Base-by-base conservation (phyloP, 2,113 vertebrate genomes). In the Symphodus melops region DNA sequence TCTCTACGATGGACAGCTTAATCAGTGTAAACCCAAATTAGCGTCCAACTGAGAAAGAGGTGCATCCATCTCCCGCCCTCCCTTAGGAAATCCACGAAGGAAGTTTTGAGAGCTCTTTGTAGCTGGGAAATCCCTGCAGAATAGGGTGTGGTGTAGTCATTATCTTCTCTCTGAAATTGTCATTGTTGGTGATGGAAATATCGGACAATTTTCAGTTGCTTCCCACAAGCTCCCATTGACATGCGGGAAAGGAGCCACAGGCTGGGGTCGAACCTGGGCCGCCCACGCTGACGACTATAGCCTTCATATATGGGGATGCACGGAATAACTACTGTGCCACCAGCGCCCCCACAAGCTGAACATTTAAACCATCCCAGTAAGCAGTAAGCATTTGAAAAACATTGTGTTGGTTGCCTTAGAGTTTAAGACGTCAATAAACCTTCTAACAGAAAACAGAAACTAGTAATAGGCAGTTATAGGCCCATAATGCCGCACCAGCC, bases 11-110 rank as follows among this genome's bases (percentile, higher is more conserved):
- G 82, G 89, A 92, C 92, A 88, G 82, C 87, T 90, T 92, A 88
- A 93, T 91, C 89, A 87, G 88, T 84, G 82, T 72, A 85, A 90
- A 5, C 77, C 86, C 77, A 90, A 91, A 92, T 90, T 88, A 92
- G 86, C 21, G 53, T 80, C 77, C 79, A 64, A 82, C 58, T 60
- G 71, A 64, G 76, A 73, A 60, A 67, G 68, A 75, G 57, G 49
- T 56, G 62, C 74, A 75, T 79, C 78, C 73, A 44, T 74, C 66
- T 39, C 42, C 12, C 37, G 19, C 7, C 7, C 70, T 56, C 49
- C 25, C 52, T 17, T 16, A 79, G 80, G 70, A 84, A 81, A 73
- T 52, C 48, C 51, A 28, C 9, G 23, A 2, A 51, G 37, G 83
- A 73, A 79, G 61, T 70, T 91, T 85, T 60, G 65, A 55, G 56